These are phyloP conservation scores for Hippocampus comes DNA, from an alignment of 2,113 vertebrate genomes.

Conservation along the genomic window DNA sequence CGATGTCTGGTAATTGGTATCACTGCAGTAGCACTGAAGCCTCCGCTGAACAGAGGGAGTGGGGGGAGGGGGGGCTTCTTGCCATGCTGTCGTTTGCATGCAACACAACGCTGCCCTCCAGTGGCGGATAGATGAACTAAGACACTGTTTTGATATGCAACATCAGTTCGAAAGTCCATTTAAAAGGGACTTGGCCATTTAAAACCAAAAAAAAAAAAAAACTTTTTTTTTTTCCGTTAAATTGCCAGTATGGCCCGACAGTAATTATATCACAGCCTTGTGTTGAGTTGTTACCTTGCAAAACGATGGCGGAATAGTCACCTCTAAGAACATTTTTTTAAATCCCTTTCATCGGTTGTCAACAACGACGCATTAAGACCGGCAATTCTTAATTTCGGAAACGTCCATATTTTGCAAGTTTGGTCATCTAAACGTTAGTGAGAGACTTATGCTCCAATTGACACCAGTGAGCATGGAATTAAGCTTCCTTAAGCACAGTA, in stretches of 20 bases:
- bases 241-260: too few relatives aligned
- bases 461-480: not conserved
- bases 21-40: constrained; percentile 6
- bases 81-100: not conserved
- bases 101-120: constrained; percentile 59
- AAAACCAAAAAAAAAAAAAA: too few relatives aligned
- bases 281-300: too few relatives aligned
- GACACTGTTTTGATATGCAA: too few relatives aligned
- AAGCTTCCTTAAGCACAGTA: not conserved
- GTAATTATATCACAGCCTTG: too few relatives aligned
- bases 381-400: not conserved
- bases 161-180: too few relatives aligned
- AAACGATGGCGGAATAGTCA: too few relatives aligned
- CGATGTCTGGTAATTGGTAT: not conserved
- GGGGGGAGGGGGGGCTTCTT: not conserved
- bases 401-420: not conserved
- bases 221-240: too few relatives aligned
- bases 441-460: not conserved
- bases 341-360: too few relatives aligned
- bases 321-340: too few relatives aligned
- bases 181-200: too few relatives aligned
- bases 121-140: constrained; percentile 22
- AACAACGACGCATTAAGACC: too few relatives aligned
- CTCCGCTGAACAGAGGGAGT: constrained; percentile 13
- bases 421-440: not conserved